A percentile compares a stretch with the other conserved stretches of the same genome.
Evolutionary conservation across 2,113 vertebrate species (phyloP).

Genomic region (Tonatia bakeri): DNA sequence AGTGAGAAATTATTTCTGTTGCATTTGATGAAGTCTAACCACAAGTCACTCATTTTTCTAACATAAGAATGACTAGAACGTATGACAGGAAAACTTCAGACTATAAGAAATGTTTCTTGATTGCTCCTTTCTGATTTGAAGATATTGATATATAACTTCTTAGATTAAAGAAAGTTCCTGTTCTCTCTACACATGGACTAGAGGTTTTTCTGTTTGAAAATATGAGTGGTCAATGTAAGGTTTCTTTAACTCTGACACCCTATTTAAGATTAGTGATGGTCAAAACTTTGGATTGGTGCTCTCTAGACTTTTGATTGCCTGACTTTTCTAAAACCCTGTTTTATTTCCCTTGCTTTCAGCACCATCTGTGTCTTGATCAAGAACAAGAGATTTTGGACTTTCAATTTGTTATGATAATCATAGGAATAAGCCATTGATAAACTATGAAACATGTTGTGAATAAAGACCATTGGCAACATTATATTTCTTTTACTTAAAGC

Average conservation of each 20-base stretch:
- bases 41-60: conserved; percentile 69
- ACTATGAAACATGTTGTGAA: background rate
- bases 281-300: conserved; percentile 32
- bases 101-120: conserved; percentile 75
- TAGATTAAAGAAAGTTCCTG: conserved; percentile 61
- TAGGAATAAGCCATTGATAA: background rate
- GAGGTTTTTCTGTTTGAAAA: conserved; percentile 61
- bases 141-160: conserved; percentile 71
- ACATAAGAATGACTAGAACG: conserved; percentile 70
- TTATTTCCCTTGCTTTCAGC: background rate
- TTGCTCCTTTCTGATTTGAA: conserved; percentile 65
- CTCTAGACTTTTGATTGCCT: conserved; percentile 12
- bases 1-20: conserved; percentile 73
- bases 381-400: background rate
- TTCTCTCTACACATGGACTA: conserved; percentile 43
- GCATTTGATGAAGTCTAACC: conserved; percentile 64
- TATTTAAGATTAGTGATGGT: conserved; percentile 55
- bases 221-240: conserved; percentile 49
- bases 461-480: background rate
- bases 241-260: conserved; percentile 28
- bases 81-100: conserved; percentile 76
- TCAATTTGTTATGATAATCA: background rate
- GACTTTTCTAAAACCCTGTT: background rate
- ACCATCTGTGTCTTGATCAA: background rate
- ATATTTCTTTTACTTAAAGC: background rate